A percentile compares a stretch with the other conserved stretches of the same genome.
Evolutionary conservation across 1,140 invertebrate species (phyloP).

Genomic region (Macrotrachela quadricornifera): DNA sequence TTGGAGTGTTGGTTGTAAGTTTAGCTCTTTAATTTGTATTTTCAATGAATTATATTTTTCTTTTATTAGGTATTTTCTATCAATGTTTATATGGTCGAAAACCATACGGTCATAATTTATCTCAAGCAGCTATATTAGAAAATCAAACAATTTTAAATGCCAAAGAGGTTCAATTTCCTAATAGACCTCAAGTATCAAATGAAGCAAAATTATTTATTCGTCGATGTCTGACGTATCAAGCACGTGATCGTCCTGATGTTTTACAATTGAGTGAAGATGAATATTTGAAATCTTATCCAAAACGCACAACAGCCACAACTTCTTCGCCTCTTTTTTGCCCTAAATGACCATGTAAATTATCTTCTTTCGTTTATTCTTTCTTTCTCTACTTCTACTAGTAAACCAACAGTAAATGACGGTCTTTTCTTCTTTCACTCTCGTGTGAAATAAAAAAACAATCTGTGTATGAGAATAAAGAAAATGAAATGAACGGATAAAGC

Average conservation of each 20-base stretch:
- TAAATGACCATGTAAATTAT: too few species aligned
- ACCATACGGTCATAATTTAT: slow-evolving; percentile 97
- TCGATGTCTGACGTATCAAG: slow-evolving; percentile 83
- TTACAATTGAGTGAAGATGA: slow-evolving; percentile 76
- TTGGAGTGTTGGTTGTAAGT: slow-evolving; percentile 98
- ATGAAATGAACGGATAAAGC: too few species aligned
- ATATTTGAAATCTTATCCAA: slow-evolving; percentile 59
- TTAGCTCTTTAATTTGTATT: slow-evolving; percentile 99
- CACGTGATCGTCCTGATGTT: slow-evolving; percentile 93
- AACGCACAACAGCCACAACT: too few species aligned
- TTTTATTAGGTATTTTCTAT: too few species aligned
- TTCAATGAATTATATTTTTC: too few species aligned
- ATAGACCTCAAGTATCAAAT: slow-evolving; percentile 84
- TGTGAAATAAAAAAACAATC: too few species aligned
- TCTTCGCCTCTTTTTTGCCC: too few species aligned
- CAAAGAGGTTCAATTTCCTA: slow-evolving; percentile 91
- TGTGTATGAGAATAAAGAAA: too few species aligned
- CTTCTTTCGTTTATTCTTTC: too few species aligned
- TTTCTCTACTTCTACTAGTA: too few species aligned
- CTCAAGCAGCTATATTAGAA: slow-evolving; percentile 94
- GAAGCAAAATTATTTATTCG: slow-evolving; percentile 86
- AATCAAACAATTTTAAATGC: slow-evolving; percentile 98
- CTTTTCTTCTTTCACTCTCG: too few species aligned
- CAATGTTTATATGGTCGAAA: slow-evolving; percentile 81
- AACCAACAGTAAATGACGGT: too few species aligned